These are phyloP conservation scores for Eupithecia inturbata DNA, from an alignment of 2,888 invertebrate species.

Conservation along the genomic window DNA sequence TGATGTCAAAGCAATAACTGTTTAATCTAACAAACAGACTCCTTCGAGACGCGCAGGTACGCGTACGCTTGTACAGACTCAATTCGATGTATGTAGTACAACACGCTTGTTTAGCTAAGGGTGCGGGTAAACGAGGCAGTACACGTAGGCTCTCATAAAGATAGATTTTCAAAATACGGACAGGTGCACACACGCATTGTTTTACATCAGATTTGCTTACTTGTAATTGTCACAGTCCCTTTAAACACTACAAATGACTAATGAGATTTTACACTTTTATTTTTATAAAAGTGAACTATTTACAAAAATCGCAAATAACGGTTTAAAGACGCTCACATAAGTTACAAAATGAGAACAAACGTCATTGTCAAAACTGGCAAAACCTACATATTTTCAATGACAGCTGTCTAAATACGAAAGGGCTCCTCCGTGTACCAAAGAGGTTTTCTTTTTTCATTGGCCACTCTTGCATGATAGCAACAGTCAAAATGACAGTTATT, in stretches of 20 bases:
- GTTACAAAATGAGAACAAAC: no score
- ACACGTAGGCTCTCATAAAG: not conserved
- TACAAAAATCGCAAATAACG: no score
- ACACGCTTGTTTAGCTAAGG: conserved; percentile 28
- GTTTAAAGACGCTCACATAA: no score
- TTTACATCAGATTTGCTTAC: not conserved
- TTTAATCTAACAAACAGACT: conserved; percentile 26
- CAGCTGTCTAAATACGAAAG: no score
- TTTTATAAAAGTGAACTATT: no score
- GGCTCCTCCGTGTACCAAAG: no score
- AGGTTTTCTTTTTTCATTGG: no score
- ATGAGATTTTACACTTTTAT: no score
- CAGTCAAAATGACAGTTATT: not conserved
- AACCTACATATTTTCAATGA: no score
- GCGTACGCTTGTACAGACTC: conserved; percentile 19
- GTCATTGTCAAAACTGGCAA: no score
- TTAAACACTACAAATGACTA: no score
- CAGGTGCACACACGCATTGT: not conserved
- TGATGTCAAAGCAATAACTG: conserved; percentile 25
- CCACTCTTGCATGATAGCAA: not conserved
- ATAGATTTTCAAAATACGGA: not conserved
- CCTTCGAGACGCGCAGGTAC: conserved; percentile 9
- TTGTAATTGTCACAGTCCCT: not conserved
- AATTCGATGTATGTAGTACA: conserved; percentile 8
- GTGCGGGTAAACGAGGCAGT: conserved; percentile 17